phyloP scores from a whole-genome alignment of 2,888 invertebrate species.

The Agrotis puta region DNA sequence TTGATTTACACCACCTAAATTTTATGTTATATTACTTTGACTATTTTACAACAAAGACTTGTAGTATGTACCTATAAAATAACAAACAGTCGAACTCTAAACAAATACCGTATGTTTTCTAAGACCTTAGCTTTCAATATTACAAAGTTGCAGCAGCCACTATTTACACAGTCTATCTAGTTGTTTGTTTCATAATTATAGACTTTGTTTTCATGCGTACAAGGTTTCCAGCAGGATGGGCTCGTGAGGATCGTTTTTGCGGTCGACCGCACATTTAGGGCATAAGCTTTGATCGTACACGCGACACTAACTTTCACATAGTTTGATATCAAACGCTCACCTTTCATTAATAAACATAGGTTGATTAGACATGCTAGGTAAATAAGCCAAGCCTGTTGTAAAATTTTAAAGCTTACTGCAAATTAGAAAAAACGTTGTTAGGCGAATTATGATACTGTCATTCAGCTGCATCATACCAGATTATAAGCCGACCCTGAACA shows the following conservation, averaged over 20 bases:
- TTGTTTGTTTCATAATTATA: constrained; percentile 43
- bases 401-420: neutral
- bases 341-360: neutral
- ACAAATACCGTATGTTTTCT: neutral
- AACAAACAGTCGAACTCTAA: no score
- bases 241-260: constrained; percentile 35
- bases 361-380: neutral
- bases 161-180: constrained; percentile 28
- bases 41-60: no score
- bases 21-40: no score
- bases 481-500: neutral
- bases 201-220: constrained; percentile 56
- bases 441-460: neutral
- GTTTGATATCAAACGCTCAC: constrained; percentile 49
- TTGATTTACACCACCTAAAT: no score
- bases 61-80: no score
- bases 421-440: neutral
- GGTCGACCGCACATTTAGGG: constrained; percentile 54
- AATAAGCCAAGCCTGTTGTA: neutral
- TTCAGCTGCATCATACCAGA: neutral
- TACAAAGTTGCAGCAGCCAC: constrained; percentile 4
- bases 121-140: constrained; percentile 7
- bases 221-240: constrained; percentile 56
- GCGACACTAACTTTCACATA: constrained; percentile 58
- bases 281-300: constrained; percentile 62